Evolutionary conservation across 2,113 vertebrate species (phyloP), one percentile per base, ranked within the genome.

Genomic region (Gasterosteus aculeatus): DNA sequence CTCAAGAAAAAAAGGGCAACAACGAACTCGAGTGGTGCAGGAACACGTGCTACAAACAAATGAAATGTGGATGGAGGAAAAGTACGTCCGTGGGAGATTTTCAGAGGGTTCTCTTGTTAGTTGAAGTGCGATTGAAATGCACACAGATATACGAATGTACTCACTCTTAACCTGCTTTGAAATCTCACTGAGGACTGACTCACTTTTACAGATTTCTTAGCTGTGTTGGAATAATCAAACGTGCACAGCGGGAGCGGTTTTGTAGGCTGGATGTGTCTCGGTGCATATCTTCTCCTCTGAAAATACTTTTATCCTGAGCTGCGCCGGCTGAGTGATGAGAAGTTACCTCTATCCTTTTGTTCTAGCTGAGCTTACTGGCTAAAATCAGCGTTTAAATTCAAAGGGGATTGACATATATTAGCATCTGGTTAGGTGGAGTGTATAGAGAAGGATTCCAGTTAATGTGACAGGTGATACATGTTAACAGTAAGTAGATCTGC

Each of bases 321-420:
- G 65, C 70, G 59, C 73, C 10, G 7, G 61, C 80, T 87, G 82
- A 62, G 51, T 57, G 83, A 78, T 2, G 31, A 80, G 49, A 72
- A 68, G 75, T 86, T 88, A 85, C 75, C 81, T 76, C 64, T 42
- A 77, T 78, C 38, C 65, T 82, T 88, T 89, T 88, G 64, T 87
- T 85, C 71, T 57, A 69, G 66, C 57, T 87, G 61, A 82, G 76
- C 84, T 80, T 56, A 72, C 74, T 85, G 83, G 84, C 77, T 78
- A 81, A 82, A 78, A 77, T 68, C 18, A 19, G 61, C 57, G 16
- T 84, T 72, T 83, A 76, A 81, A 84, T 84, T 82, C 69, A 42
- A 41, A 56, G 29, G 11, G 38, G 77, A 87, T 88, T 87, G 84
- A 83, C 85, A 83, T 87, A 85, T 26, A 78, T 91, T 89, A 87